Percentiles rank a stretch among this genome's conserved stretches.
These are phyloP conservation scores for Bembecia ichneumoniformis DNA, from an alignment of 2,888 invertebrate species.

Conservation along the genomic window DNA sequence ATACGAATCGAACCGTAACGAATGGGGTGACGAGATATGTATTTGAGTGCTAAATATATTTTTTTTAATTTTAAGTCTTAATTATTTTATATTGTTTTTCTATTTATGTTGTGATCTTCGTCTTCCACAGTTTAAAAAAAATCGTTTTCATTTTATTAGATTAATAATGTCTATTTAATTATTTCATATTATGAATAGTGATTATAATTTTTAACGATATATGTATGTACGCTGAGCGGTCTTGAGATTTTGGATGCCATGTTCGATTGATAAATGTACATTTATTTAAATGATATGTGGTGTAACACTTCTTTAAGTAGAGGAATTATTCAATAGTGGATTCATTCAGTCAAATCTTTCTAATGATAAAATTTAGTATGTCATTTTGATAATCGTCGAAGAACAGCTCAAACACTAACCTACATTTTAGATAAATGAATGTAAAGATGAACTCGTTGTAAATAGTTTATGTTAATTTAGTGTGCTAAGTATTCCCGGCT, in stretches of 20 bases:
- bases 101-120: constrained; percentile 71
- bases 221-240: constrained; percentile 16
- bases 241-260: constrained; percentile 34
- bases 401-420: constrained; percentile 66
- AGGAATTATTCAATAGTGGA: constrained; percentile 17
- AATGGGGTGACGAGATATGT: not conserved
- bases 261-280: constrained; percentile 20
- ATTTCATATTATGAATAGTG: constrained; percentile 45
- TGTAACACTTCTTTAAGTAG: constrained; percentile 17
- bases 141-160: constrained; percentile 41
- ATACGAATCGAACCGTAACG: not conserved
- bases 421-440: constrained; percentile 68
- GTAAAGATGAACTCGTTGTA: constrained; percentile 66
- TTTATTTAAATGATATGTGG: constrained; percentile 11
- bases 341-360: constrained; percentile 6
- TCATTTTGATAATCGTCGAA: constrained; percentile 21
- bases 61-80: constrained; percentile 29
- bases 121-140: constrained; percentile 60
- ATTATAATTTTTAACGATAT: constrained; percentile 29
- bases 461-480: constrained; percentile 55
- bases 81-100: constrained; percentile 45
- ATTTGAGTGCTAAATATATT: constrained; percentile 45
- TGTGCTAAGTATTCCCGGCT: constrained; percentile 65
- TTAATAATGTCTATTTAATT: constrained; percentile 45
- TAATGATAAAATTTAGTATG: constrained; percentile 24